Base-by-base conservation (phyloP, 1,140 invertebrate genomes). In the Danaus plexippus region DNA sequence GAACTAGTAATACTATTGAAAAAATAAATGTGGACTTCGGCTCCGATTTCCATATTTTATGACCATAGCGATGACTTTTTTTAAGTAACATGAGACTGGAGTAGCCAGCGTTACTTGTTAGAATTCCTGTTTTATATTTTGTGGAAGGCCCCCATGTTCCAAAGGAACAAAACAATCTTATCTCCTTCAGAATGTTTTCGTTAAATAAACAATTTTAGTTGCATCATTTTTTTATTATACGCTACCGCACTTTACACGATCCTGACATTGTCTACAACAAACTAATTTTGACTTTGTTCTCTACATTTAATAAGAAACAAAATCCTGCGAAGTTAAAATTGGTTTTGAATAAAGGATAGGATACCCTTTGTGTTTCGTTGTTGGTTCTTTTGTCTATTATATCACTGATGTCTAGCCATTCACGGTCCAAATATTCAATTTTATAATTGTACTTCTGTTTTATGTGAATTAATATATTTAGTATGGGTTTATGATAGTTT, bases 141-240 rank as follows among this genome's bases (percentile, higher is more conserved):
- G 70, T 75, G 67, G 67, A 60, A 59, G 66, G 75, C 76, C 80
- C 76, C 69, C 78, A 82, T 79, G 69, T 70, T 70, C 66, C 66
- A 68, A 64, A 62, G 80, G 73, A 83, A 83, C 77, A 83, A 79
- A 80, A 77, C 71, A 59, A 66, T 66, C 75, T 83, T 80, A 80
- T 83, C 77, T 76, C 65, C 62, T 71, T 63, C 63, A 73, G 73
- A 79, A 75, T 77, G 73, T 79, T 80, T 76, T 77, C 77, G 75
- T 78, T 80, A 72, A 77, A 80, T 75, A 80, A 74, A 74, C 71
- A 73, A 77, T 79, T 79, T 77, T 77, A 69, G 73, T 72, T 71
- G 70, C 66, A 71, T 75, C 67, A 69, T 73, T 73, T 79, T 76
- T 81, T 74, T 75, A 67, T 74, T 70, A 64, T 69, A 66, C 64